Evolutionary conservation across 2,888 invertebrate species (phyloP), one percentile per base, ranked within the genome.

Genomic region (Sesia apiformis): DNA sequence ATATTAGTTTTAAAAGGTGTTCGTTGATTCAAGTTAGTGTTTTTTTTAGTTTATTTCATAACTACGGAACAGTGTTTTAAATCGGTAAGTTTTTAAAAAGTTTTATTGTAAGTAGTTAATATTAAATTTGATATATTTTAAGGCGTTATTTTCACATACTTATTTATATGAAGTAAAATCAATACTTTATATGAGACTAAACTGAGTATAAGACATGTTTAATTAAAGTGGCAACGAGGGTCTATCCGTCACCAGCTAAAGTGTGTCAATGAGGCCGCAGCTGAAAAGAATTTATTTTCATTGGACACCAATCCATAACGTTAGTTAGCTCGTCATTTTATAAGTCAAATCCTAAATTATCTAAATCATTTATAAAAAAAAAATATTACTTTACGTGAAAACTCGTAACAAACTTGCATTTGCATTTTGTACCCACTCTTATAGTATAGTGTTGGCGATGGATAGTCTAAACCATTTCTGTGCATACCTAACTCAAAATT

Each of bases 191-290:
- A 8, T 8, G 3, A 46, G 46, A 46, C 1, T 41, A 41, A 8
- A 50, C 38, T 39, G 23, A 50, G 50, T 50, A 49, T 23, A n/a
- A 23, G 43, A 53, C 53, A 51, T 49, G 49, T 56, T 58, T 58
- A 58, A 58, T 58, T 56, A 58, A 57, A 58, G 56, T 54, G 55
- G 55, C 52, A 51, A 41, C 51, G 49, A 38, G 46, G 54, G 63
- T 63, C 64, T 63, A 66, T 69, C 64, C 60, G 66, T 70, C 67
- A 67, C 64, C 39, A 52, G 64, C 8, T 55, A 60, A 59, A 64
- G 63, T 65, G 61, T 62, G 66, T 62, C 64, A 61, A 57, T 38
- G 50, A 56, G 52, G 38, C 39, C 41, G 42, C 39, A 40, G 56
- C 57, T 46, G 7, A 60, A 63, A 62, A 62, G 61, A 67, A 66